Conservation (phyloP, 2,113 vertebrate genomes). For the Oncorhynchus gorbuscha region DNA sequence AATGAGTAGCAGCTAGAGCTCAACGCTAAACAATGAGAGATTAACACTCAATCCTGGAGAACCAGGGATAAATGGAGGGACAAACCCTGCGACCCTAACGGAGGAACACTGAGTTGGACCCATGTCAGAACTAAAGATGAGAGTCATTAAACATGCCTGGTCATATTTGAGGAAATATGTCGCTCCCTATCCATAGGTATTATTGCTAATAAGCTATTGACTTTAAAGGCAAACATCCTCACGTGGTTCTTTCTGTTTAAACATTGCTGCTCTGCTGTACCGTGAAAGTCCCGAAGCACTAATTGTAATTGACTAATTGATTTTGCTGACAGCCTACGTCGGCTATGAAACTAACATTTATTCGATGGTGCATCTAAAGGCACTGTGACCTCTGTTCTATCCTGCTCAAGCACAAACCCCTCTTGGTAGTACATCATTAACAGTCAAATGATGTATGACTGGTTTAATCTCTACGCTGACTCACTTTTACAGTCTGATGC, state of each 20-base stretch:
- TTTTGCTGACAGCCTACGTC: neutral
- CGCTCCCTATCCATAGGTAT: neutral
- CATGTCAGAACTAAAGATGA: neutral
- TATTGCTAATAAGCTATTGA: neutral
- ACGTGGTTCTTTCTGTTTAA: neutral
- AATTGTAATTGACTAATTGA: neutral
- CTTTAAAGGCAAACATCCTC: neutral
- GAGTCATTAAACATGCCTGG: neutral
- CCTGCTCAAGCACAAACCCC: neutral
- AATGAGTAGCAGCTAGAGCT: slow-evolving; percentile 3
- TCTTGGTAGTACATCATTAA: slow-evolving; percentile 32
- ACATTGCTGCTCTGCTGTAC: neutral
- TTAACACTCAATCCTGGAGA: slow-evolving; percentile 1
- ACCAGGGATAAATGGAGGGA: neutral
- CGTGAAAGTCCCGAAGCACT: neutral
- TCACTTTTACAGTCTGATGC: slow-evolving; percentile 46
- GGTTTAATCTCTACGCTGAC: slow-evolving; percentile 38
- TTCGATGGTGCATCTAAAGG: slow-evolving; percentile 19
- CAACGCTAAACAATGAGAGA: slow-evolving; percentile 22
- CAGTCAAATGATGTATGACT: slow-evolving; percentile 53
- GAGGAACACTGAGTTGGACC: neutral
- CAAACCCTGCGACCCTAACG: neutral
- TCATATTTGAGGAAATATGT: too few species aligned
- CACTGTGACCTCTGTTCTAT: slow-evolving; percentile 20
- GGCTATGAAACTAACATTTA: slow-evolving; percentile 12